Evolutionary conservation across 2,113 vertebrate genomes (phyloP).

Genomic region (Tonatia bakeri): DNA sequence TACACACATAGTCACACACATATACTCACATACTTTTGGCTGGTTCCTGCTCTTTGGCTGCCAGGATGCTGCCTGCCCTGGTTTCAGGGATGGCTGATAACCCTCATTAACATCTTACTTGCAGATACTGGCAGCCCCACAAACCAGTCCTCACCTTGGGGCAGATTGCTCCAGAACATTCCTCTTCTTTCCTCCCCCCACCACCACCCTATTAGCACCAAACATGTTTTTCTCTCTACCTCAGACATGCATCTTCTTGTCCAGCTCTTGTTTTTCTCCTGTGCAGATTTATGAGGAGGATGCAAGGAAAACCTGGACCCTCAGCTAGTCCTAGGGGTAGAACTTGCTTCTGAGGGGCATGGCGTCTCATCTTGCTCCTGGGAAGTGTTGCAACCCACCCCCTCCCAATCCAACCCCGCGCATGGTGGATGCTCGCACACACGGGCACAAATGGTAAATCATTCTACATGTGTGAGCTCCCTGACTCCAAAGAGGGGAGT

Average conservation of each 20-base stretch:
- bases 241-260: slow-evolving; percentile 47
- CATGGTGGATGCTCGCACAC: accelerated
- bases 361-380: background rate
- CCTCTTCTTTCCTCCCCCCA: background rate
- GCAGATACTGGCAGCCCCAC: slow-evolving; percentile 28
- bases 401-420: accelerated
- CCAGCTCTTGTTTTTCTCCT: slow-evolving; percentile 60
- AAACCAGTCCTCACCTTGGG: background rate
- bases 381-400: background rate
- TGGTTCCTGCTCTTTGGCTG: background rate
- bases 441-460: background rate
- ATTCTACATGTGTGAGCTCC: background rate
- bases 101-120: background rate
- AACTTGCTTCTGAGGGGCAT: background rate
- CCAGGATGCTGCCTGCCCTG: slow-evolving; percentile 29
- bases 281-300: slow-evolving; percentile 25
- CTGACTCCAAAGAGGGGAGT: background rate
- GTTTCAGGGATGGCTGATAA: slow-evolving; percentile 33
- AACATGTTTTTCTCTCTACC: slow-evolving; percentile 56
- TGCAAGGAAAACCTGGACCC: slow-evolving; percentile 9
- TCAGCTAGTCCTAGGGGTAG: background rate
- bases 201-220: slow-evolving; percentile 3
- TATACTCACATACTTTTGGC: background rate
- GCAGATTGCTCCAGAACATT: slow-evolving; percentile 11
- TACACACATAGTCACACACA: background rate